Base-by-base conservation (phyloP, 2,888 invertebrate genomes). In the Lamellibrachia columna region DNA sequence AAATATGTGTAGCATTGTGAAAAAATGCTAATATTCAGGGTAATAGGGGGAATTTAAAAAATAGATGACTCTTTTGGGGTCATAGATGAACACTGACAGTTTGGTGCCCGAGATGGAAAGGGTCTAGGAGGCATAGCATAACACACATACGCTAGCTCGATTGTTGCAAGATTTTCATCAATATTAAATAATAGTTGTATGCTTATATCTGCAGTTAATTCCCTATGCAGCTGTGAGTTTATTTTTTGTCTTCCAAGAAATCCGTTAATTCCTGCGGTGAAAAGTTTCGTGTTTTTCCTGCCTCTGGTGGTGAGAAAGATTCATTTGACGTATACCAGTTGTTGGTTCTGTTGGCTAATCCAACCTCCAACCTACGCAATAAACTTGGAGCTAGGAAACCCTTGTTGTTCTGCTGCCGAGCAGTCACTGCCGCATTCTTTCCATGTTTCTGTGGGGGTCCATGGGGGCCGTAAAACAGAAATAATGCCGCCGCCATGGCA, bases 341-440 rank as follows among this genome's bases (percentile, higher is more conserved):
- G 75, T 75, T n/a, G 2, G 75, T 75, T 75, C 75, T 11, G 40
- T 40, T 40, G 15, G 75, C 75, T 75, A 75, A 75, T 75, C 75
- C 75, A n/a, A 75, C 75, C 75, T 75, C 75, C 75, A n/a, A 75
- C 75, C 75, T n/a, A 75, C 75, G 75, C 75, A 75, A 75, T 75
- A 75, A 75, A 75, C 75, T 3, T 3, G 75, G 75, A 75, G 15
- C 15, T 75, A n/a, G 75, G 75, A 75, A 75, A 22, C 75, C n/a
- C 22, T 75, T 11, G 75, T 75, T 75, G 75, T 75, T 75, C 75
- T 75, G 22, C 75, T n/a, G 75, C 15, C 75, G 11, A 40, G 40
- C 40, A 40, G 40, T 40, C 11, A 58, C 58, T n/a, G 75, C 75
- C 75, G 22, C 15, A 75, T 75, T 75, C 75, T 75, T 75, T 15